Conservation (phyloP, 2,888 invertebrate genomes). For the Drosophila engyochracea region DNA sequence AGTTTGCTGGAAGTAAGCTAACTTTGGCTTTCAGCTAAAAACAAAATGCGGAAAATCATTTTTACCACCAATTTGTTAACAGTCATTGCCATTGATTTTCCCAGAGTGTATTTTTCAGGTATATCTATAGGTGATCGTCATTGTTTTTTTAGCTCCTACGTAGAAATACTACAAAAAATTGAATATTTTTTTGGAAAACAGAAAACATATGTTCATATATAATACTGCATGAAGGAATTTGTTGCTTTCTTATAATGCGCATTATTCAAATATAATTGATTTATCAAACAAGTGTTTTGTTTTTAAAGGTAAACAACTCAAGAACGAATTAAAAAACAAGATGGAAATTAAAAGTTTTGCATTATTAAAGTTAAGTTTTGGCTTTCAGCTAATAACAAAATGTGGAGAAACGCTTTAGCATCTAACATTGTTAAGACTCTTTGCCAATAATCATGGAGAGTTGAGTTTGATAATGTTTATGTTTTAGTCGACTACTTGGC, state of each 20-base stretch:
- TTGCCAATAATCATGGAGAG: not conserved
- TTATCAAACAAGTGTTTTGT: slow-evolving; percentile 39
- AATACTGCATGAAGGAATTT: slow-evolving; percentile 25
- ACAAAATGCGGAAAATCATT: not conserved
- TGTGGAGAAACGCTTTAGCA: no score
- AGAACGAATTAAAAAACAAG: not conserved
- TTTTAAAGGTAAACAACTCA: slow-evolving; percentile 40
- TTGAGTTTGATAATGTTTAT: not conserved
- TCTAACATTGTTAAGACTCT: no score
- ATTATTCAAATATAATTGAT: slow-evolving; percentile 61
- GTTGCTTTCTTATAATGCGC: slow-evolving; percentile 56
- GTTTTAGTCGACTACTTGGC: slow-evolving; percentile 2
- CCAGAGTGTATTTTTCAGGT: slow-evolving; percentile 30
- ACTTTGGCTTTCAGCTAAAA: not conserved
- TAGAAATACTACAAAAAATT: slow-evolving; percentile 46
- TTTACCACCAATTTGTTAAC: no score
- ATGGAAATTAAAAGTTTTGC: not conserved
- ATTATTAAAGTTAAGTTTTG: not conserved
- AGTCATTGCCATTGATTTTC: not conserved
- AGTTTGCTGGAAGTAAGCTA: not conserved
- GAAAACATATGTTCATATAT: slow-evolving; percentile 40
- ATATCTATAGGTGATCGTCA: slow-evolving; percentile 57
- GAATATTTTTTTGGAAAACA: slow-evolving; percentile 47
- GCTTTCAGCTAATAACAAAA: not conserved
- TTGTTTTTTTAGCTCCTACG: slow-evolving; percentile 61